Conservation (phyloP, 2,113 vertebrate species). For the Mesembrinibis cayennensis region DNA sequence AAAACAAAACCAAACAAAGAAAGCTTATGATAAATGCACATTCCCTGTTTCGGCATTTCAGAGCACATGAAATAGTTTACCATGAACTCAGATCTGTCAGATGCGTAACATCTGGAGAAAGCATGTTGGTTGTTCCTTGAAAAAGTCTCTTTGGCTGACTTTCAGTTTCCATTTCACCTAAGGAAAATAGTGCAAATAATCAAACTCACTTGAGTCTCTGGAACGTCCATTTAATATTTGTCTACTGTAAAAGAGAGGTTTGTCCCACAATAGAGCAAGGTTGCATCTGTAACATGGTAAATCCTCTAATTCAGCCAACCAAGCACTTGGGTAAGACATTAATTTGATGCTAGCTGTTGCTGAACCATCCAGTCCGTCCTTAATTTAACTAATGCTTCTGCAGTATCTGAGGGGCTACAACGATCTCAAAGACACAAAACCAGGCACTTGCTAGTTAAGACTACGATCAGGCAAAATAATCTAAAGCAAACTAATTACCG, state of each 20-base stretch:
- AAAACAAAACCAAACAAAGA: not conserved
- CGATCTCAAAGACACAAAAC: not conserved
- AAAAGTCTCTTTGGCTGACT: conserved; percentile 97
- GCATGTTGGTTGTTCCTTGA: conserved; percentile 93
- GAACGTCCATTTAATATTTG: not conserved
- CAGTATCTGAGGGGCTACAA: not conserved
- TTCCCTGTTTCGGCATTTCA: not conserved
- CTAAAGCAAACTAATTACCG: not conserved
- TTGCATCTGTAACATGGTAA: not conserved
- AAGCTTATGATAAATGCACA: not conserved
- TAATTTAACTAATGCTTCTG: not conserved
- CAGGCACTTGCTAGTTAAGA: not conserved
- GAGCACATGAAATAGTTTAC: conserved; percentile 71
- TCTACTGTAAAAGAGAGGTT: not conserved
- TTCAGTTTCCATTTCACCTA: conserved; percentile 95
- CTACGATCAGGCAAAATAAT: not conserved
- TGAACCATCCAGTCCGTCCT: not conserved
- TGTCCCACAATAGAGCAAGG: not conserved
- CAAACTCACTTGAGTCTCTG: not conserved
- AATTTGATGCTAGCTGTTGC: not conserved
- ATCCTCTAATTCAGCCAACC: not conserved
- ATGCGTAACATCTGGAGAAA: conserved; percentile 85
- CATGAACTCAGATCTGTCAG: conserved; percentile 88
- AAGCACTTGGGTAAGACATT: not conserved
- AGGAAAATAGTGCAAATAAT: conserved; percentile 45